phyloP scores from a whole-genome alignment of 2,888 invertebrate genomes.

The Leucoma salicis region DNA sequence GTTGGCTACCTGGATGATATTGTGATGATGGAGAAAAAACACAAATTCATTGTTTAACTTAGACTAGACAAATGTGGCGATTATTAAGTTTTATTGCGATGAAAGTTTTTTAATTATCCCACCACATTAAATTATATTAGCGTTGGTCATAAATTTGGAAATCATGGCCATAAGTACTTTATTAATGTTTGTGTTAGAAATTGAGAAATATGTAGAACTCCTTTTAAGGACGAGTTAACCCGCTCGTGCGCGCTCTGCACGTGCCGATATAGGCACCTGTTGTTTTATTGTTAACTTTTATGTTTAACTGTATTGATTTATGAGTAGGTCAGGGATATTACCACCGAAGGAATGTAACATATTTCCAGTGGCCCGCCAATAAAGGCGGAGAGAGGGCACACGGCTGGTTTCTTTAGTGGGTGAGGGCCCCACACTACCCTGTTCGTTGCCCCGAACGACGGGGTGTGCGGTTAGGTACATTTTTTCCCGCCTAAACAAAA shows the following conservation, averaged over 20 bases:
- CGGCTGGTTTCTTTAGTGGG: no score
- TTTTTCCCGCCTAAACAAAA: no score
- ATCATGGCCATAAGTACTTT: conserved; percentile 16
- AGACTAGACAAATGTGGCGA: conserved; percentile 31
- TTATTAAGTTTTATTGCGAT: conserved; percentile 17
- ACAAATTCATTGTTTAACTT: conserved; percentile 37
- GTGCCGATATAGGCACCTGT: conserved; percentile 18
- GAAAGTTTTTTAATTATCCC: conserved; percentile 23
- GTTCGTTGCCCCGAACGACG: no score
- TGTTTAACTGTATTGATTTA: no score
- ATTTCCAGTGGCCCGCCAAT: no score
- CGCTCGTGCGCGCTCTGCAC: conserved; percentile 32
- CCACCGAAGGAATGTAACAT: no score
- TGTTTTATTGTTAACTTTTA: conserved; percentile 17
- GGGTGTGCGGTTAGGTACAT: no score
- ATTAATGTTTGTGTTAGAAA: conserved; percentile 15
- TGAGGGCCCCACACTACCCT: no score
- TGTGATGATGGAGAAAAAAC: conserved; percentile 36
- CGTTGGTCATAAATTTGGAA: conserved; percentile 6
- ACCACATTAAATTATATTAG: conserved; percentile 8
- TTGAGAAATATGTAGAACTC: conserved; percentile 19
- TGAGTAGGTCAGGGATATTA: no score
- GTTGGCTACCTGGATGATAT: conserved; percentile 40
- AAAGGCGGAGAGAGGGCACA: no score
- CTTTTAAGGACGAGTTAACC: conserved; percentile 26